These are phyloP conservation scores for Holacanthus passer DNA, from an alignment of 2,113 vertebrate genomes.

Conservation along the genomic window DNA sequence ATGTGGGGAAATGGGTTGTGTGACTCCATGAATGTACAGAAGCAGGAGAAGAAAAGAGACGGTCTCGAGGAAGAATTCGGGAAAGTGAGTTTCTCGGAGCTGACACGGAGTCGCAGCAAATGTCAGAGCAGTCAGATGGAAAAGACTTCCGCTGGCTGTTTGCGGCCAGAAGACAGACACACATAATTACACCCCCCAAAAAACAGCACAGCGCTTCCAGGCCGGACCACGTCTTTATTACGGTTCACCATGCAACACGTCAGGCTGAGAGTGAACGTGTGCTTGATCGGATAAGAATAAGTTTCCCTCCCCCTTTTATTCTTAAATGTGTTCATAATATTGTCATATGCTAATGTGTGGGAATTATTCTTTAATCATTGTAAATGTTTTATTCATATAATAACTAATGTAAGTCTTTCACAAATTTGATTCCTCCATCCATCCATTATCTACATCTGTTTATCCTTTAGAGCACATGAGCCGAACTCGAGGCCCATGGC, in stretches of 20 bases:
- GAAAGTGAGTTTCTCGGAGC: neutral
- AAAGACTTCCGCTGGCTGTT: slow-evolving; percentile 1
- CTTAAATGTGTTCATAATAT: neutral
- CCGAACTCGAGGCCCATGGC: too few species aligned
- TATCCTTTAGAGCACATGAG: too few species aligned
- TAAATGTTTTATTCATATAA: neutral
- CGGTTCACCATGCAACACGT: too few species aligned
- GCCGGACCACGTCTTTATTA: neutral
- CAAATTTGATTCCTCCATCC: neutral
- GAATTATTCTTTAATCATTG: neutral
- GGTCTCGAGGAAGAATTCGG: neutral
- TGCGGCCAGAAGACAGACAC: neutral
- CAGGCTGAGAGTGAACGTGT: neutral
- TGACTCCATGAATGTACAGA: neutral
- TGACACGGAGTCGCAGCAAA: neutral
- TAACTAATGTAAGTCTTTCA: neutral
- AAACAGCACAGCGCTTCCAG: neutral
- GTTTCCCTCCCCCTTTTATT: neutral
- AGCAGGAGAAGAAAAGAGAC: neutral
- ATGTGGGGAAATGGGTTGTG: neutral
- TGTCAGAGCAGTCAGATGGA: neutral
- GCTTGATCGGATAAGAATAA: too few species aligned
- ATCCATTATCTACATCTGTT: neutral
- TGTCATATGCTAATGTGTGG: neutral
- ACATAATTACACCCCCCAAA: neutral